Evolutionary conservation across 2,888 invertebrate species (phyloP), one percentile per base, ranked within the genome.

Genomic region (Sipha maydis): DNA sequence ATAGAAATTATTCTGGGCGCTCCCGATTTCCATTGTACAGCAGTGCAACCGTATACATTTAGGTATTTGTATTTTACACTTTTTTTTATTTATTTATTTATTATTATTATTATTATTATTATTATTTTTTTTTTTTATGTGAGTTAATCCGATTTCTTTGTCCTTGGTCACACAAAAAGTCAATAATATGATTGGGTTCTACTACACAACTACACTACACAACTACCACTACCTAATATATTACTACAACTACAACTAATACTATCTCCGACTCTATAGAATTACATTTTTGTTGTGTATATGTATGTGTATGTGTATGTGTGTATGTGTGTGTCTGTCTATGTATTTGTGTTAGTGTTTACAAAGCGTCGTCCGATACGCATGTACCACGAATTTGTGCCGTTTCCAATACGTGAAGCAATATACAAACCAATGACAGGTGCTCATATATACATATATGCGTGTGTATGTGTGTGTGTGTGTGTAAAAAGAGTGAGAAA

Each of bases 91-190:
- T 85, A 69, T 54, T 54, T 71, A 69, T 69, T 77, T 85, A 28
- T 78, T 41, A 41, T 41, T 41, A 41, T 41, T 41, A 41, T 41
- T 41, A 41, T 41, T 41, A 5, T 41, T n/a, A n/a, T n/a, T n/a
- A n/a, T n/a, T n/a, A n/a, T 38, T 85, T 85, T 85, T 67, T 61
- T 85, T 77, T 85, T 25, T 56, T 79, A 34, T 73, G 78, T 86
- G 31, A 79, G 78, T 88, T 88, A 88, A 88, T 80, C 86, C 86
- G 86, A 88, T 88, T 88, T 80, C n/a, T 88, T 88, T 88, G 86
- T 88, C 86, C 86, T 88, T 88, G 86, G 80, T 88, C 86, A 80
- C 86, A 80, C 86, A 88, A 88, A 88, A 88, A 88, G 86, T 88
- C 86, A 88, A 88, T 80, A 86, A 86, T 88, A 88, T 75, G 86